phyloP scores from a whole-genome alignment of 2,888 invertebrate genomes.

The Blastobasis lacticolella region DNA sequence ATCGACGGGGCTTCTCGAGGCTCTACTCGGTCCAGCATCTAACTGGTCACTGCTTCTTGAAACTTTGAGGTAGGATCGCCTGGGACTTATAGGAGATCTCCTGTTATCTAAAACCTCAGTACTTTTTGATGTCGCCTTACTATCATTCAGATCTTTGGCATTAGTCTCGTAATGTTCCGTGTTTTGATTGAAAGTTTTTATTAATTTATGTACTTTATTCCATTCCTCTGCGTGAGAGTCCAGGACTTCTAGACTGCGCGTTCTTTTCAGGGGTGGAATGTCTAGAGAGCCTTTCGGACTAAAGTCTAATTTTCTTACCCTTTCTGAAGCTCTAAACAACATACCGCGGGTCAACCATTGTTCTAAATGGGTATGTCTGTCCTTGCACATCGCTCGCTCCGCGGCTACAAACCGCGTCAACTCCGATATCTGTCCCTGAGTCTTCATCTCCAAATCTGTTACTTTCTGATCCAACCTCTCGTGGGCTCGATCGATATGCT shows the following conservation, averaged over 20 bases:
- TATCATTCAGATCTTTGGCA: slow-evolving; percentile 58
- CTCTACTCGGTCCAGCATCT: slow-evolving; percentile 49
- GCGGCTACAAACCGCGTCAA: slow-evolving; percentile 78
- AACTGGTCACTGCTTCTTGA: slow-evolving; percentile 61
- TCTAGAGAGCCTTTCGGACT: slow-evolving; percentile 70
- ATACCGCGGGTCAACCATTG: slow-evolving; percentile 80
- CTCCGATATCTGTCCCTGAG: slow-evolving; percentile 81
- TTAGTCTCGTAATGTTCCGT: slow-evolving; percentile 48
- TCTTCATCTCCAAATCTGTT: slow-evolving; percentile 82
- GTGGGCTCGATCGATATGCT: slow-evolving; percentile 85
- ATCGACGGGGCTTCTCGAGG: slow-evolving; percentile 41
- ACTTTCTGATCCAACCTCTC: slow-evolving; percentile 87
- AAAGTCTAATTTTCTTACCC: slow-evolving; percentile 57
- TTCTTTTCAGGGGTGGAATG: slow-evolving; percentile 76
- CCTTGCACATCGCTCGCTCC: slow-evolving; percentile 76
- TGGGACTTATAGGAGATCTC: slow-evolving; percentile 44
- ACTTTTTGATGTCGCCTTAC: slow-evolving; percentile 65
- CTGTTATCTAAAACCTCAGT: slow-evolving; percentile 59
- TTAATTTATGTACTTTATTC: slow-evolving; percentile 54
- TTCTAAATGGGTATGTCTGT: slow-evolving; percentile 79
- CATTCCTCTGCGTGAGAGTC: slow-evolving; percentile 65
- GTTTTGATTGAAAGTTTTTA: slow-evolving; percentile 54
- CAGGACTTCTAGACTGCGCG: slow-evolving; percentile 81
- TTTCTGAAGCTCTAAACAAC: slow-evolving; percentile 72
- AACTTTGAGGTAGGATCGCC: slow-evolving; percentile 47